Percentiles rank a stretch among this genome's conserved stretches.
Conservation (phyloP, 2,113 vertebrate species). For the Daphoenositta chrysoptera region DNA sequence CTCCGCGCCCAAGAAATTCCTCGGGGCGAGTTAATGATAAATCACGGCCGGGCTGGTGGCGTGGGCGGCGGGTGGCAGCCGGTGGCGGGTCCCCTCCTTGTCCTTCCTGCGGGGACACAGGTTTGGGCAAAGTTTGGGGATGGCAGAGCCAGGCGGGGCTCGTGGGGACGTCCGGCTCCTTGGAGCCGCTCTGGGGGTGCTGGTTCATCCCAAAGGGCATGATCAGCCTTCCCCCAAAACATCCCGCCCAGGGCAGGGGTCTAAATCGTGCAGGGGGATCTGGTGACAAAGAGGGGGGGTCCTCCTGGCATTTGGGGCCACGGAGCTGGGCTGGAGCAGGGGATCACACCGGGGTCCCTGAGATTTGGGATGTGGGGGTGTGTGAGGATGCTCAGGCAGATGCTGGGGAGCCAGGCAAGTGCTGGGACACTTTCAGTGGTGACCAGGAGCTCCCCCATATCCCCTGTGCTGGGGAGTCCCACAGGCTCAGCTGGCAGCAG, state of each 20-base stretch:
- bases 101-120: not conserved
- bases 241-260: not conserved
- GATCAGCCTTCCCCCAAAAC: not conserved
- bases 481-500: not conserved
- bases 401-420: not conserved
- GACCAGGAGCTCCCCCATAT: not conserved
- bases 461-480: rapidly evolving
- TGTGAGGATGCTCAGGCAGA: not conserved
- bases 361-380: not conserved
- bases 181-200: not conserved
- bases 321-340: not conserved
- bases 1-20: not conserved
- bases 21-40: constrained; percentile 37
- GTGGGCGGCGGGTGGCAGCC: not conserved
- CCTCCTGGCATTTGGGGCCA: rapidly evolving
- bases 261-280: rapidly evolving
- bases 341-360: not conserved
- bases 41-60: not conserved
- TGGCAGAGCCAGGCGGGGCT: not conserved
- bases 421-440: not conserved
- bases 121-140: not conserved
- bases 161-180: rapidly evolving
- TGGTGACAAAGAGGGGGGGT: not conserved
- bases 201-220: not conserved
- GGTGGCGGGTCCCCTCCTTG: rapidly evolving